Conservation (phyloP, 2,113 vertebrate genomes). For the Halcyon malimbica region DNA sequence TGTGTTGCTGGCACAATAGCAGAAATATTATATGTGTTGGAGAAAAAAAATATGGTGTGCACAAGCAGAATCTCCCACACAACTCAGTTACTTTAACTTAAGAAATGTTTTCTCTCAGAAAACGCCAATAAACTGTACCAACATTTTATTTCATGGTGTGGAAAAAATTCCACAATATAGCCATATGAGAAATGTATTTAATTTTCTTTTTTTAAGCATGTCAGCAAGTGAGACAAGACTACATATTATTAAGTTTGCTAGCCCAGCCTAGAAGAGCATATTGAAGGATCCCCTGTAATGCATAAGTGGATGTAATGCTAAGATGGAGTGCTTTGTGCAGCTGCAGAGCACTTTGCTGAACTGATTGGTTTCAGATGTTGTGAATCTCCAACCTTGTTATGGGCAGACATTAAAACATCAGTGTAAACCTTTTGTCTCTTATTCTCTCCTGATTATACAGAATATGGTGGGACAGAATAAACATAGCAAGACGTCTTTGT, state of each 20-base stretch:
- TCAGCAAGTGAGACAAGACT: constrained; percentile 67
- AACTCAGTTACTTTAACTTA: constrained; percentile 67
- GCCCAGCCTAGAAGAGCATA: constrained; percentile 21
- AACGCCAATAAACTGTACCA: constrained; percentile 70
- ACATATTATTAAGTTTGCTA: constrained; percentile 58
- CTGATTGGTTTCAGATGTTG: constrained; percentile 63
- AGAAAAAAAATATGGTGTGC: constrained; percentile 36
- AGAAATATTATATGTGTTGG: constrained; percentile 45
- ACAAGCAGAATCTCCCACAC: constrained; percentile 34
- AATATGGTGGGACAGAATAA: background rate
- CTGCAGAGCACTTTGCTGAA: constrained; percentile 55
- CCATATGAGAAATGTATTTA: constrained; percentile 75
- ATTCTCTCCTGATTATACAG: background rate
- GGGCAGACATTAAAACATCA: constrained; percentile 53
- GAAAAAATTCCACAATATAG: constrained; percentile 71
- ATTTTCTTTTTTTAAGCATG: constrained; percentile 73
- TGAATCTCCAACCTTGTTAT: constrained; percentile 30
- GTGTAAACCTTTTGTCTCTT: constrained; percentile 30
- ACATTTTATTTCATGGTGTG: constrained; percentile 73
- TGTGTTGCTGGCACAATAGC: constrained; percentile 33
- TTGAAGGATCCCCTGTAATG: constrained; percentile 64
- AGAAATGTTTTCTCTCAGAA: constrained; percentile 71
- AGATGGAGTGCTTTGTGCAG: constrained; percentile 34
- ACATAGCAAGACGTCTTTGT: background rate
- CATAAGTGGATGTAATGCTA: constrained; percentile 17